Conservation (phyloP, 2,888 invertebrate species). For the Andrena camellia region DNA sequence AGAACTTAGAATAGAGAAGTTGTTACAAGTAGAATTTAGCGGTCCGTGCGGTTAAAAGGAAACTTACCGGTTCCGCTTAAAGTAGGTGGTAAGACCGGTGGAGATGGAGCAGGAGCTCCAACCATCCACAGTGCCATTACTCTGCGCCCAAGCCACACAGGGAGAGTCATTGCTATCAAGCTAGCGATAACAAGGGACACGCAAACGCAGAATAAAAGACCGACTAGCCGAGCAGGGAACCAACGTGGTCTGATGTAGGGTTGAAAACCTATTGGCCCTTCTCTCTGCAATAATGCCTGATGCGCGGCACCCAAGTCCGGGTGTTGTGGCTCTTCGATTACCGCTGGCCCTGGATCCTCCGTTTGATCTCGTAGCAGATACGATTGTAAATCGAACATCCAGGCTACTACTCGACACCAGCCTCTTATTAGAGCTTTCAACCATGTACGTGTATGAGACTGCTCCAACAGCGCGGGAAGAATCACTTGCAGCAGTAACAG, state of each 20-base stretch:
- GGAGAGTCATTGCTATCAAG: slow-evolving; percentile 93
- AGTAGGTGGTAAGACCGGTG: slow-evolving; percentile 80
- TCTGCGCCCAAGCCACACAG: slow-evolving; percentile 95
- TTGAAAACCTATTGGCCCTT: slow-evolving; percentile 92
- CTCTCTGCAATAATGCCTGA: slow-evolving; percentile 94
- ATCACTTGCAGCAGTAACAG: slow-evolving; percentile 96
- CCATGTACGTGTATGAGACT: slow-evolving; percentile 98
- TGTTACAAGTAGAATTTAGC: background rate
- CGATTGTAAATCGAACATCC: slow-evolving; percentile 94
- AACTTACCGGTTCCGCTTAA: slow-evolving; percentile 77
- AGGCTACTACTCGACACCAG: slow-evolving; percentile 95
- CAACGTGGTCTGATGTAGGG: slow-evolving; percentile 95
- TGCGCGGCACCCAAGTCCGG: slow-evolving; percentile 92
- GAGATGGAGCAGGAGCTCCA: slow-evolving; percentile 85
- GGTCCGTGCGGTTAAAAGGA: slow-evolving; percentile 20
- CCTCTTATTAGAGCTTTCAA: slow-evolving; percentile 94
- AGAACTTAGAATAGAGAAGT: background rate
- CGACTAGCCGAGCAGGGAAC: slow-evolving; percentile 90
- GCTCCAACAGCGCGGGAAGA: slow-evolving; percentile 97
- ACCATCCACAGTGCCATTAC: slow-evolving; percentile 95
- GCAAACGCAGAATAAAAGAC: slow-evolving; percentile 92
- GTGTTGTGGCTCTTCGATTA: slow-evolving; percentile 81
- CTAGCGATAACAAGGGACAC: slow-evolving; percentile 94
- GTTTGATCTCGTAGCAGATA: slow-evolving; percentile 93
- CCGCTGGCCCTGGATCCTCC: slow-evolving; percentile 79